A percentile compares a stretch with the other conserved stretches of the same genome.
Conservation (phyloP, 2,888 invertebrate species). For the Nemoura dubitans region DNA sequence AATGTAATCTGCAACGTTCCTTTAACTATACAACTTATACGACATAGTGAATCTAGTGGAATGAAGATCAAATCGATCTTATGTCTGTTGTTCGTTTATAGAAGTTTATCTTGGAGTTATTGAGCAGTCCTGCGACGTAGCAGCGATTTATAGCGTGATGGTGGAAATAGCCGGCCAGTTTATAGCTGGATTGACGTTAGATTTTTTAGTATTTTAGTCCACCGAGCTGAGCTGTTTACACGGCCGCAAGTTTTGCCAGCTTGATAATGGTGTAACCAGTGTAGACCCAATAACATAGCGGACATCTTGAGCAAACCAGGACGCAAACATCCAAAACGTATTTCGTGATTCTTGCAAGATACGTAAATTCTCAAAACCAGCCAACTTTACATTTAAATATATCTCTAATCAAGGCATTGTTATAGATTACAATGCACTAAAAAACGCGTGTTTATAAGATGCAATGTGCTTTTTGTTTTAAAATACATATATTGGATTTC, state of each 20-base stretch:
- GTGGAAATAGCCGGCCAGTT: neutral
- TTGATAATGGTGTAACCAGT: neutral
- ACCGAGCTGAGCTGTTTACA: neutral
- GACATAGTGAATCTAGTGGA: neutral
- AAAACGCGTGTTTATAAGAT: no score
- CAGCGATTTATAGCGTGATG: constrained; percentile 21
- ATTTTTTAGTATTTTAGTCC: neutral
- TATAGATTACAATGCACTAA: no score
- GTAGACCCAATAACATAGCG: no score
- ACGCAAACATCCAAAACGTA: no score
- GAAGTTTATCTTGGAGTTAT: constrained; percentile 23
- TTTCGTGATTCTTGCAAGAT: no score
- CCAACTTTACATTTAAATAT: no score
- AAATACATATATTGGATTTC: no score
- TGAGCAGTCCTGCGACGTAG: neutral
- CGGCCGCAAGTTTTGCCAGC: neutral
- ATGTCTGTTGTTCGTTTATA: constrained; percentile 8
- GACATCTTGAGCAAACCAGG: no score
- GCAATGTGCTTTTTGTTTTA: no score
- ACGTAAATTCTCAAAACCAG: no score
- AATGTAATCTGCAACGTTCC: neutral
- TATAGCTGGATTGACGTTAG: neutral
- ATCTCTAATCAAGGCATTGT: no score
- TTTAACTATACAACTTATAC: neutral
- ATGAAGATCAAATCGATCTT: neutral